Base-by-base conservation (phyloP, 2,888 invertebrate genomes). In the Acanthosoma haemorrhoidale region DNA sequence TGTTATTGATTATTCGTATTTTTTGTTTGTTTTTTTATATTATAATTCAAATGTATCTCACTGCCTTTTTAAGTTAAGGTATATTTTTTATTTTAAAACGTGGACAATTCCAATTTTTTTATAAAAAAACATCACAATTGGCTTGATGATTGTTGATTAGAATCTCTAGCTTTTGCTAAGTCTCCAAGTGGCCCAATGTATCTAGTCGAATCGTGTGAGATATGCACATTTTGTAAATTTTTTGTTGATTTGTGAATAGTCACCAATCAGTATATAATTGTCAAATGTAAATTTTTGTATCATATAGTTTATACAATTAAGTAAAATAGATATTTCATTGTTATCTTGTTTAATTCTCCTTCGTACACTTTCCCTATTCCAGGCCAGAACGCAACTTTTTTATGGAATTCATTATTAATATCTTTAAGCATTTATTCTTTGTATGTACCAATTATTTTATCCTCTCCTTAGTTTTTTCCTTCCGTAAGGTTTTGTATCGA, bases 241-340 rank as follows among this genome's bases (percentile, higher is more conserved):
- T 70, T 58, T 79, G 80, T 80, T 78, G 79, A 80, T 80, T 80
- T 80, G 80, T 64, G 70, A 58, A 70, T 70, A 70, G 64, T 70
- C 70, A 57, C 70, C 43, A 59, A 64, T 63, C 80, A 79, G 79
- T 68, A 51, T 74, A 78, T 79, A 79, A 80, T 80, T 80, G 79
- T 80, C 80, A 80, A 79, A 75, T 76, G 76, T 77, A 76, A 82
- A 83, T 83, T 84, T 84, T 85, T 84, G 84, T 85, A 84, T 82
- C 80, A 84, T 84, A 84, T 84, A 84, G 83, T 80, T 81, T 84
- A 83, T 84, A 84, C 83, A 80, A 81, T 82, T 80, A 80, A 80
- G 75, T 77, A 64, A 69, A 75, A 74, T 79, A 72, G 51, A 51
- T 51, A 51, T 51, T 51, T 51, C 51, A 25, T 51, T 51, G 51